These are phyloP conservation scores for Danio kyathit DNA, from an alignment of 2,797 vertebrate species.

Conservation along the genomic window DNA sequence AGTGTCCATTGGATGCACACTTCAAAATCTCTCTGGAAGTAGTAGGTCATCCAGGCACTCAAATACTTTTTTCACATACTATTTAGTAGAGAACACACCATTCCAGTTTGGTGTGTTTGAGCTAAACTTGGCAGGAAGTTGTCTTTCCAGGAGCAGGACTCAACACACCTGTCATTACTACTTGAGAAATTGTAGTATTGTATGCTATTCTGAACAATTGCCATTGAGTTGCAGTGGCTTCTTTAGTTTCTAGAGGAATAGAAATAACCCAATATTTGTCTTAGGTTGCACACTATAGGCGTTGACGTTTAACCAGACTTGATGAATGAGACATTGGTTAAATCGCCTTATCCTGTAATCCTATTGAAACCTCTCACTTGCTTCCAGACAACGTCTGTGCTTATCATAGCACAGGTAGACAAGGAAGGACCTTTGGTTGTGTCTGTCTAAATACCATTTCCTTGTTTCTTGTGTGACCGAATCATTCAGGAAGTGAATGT, in stretches of 20 bases:
- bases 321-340: constrained; percentile 44
- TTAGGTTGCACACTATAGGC: constrained; percentile 12
- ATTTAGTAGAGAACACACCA: too few species aligned
- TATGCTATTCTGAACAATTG: not conserved
- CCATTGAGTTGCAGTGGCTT: not conserved
- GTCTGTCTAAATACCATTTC: not conserved
- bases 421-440: constrained; percentile 25
- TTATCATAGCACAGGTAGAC: constrained; percentile 6
- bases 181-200: not conserved
- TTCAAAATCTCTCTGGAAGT: too few species aligned
- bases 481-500: constrained; percentile 6
- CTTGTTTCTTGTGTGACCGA: not conserved
- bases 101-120: not conserved
- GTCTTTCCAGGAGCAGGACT: not conserved
- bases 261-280: constrained; percentile 13
- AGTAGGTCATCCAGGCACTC: too few species aligned
- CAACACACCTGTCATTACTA: not conserved
- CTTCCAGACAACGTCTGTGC: constrained; percentile 11
- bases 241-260: not conserved
- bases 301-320: constrained; percentile 11
- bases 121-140: not conserved
- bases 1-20: too few species aligned
- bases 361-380: constrained; percentile 40
- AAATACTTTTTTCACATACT: too few species aligned
- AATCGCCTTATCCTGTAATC: constrained; percentile 48